Conservation (phyloP, 1,140 invertebrate species). For the Paracyclopina nana region DNA sequence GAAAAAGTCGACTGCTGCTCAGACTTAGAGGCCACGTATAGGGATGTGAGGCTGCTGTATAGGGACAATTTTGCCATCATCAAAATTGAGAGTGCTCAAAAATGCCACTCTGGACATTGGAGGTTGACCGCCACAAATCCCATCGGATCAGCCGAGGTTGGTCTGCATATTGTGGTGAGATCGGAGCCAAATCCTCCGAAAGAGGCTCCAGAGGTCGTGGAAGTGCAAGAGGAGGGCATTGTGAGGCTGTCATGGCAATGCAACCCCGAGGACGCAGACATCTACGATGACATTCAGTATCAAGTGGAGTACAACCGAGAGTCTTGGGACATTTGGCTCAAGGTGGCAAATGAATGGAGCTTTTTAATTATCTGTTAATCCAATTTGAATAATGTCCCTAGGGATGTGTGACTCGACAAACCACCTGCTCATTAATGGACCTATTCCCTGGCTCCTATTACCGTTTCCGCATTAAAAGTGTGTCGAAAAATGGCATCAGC, state of each 20-base stretch:
- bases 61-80: not conserved
- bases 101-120: not conserved
- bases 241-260: too few relatives aligned
- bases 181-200: not conserved
- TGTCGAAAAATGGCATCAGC: not conserved
- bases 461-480: not conserved
- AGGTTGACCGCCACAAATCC: not conserved
- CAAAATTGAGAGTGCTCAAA: not conserved
- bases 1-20: not conserved
- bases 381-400: too few relatives aligned
- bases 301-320: conserved; percentile 8
- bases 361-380: not conserved
- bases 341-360: not conserved
- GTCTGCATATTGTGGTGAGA: not conserved
- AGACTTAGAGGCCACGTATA: not conserved
- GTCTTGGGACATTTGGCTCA: conserved; percentile 7
- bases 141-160: not conserved
- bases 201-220: not conserved
- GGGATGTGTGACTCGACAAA: too few relatives aligned
- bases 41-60: not conserved
- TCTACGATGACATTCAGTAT: not conserved
- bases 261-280: not conserved
- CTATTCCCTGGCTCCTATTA: conserved; percentile 3
- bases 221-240: not conserved
- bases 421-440: too few relatives aligned